These are phyloP conservation scores for Scaptomyza cyrtandrae DNA, from an alignment of 2,888 invertebrate species.

Conservation along the genomic window DNA sequence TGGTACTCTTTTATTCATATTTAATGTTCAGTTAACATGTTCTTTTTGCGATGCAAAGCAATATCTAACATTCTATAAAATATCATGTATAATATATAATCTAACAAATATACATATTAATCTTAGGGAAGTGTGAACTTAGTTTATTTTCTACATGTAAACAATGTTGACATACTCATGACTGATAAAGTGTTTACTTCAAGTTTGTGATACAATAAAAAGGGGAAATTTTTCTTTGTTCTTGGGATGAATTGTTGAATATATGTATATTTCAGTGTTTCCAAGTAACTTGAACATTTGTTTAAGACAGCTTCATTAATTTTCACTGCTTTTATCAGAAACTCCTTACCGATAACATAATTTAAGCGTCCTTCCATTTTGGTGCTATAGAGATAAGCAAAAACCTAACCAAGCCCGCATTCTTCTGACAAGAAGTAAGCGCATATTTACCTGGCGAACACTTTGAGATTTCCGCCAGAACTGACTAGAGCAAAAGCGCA, in stretches of 20 bases:
- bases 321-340: background rate
- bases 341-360: background rate
- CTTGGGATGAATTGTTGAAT: background rate
- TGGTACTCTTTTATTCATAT: background rate
- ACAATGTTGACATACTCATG: background rate
- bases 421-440: slow-evolving; percentile 14
- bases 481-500: slow-evolving; percentile 51
- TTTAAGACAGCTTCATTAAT: background rate
- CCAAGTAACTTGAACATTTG: background rate
- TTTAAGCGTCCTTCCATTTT: background rate
- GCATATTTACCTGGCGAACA: slow-evolving; percentile 42
- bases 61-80: background rate
- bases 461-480: slow-evolving; percentile 28
- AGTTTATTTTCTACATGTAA: background rate
- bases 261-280: background rate
- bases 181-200: too few species aligned
- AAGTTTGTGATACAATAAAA: too few species aligned
- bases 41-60: background rate
- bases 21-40: background rate
- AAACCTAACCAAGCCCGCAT: background rate
- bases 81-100: background rate
- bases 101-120: background rate
- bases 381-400: background rate
- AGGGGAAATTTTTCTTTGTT: too few species aligned
- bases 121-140: background rate